Evolutionary conservation across 2,113 vertebrate genomes (phyloP), one percentile per base, ranked within the genome.

Genomic region (Cephalophus harveyi): DNA sequence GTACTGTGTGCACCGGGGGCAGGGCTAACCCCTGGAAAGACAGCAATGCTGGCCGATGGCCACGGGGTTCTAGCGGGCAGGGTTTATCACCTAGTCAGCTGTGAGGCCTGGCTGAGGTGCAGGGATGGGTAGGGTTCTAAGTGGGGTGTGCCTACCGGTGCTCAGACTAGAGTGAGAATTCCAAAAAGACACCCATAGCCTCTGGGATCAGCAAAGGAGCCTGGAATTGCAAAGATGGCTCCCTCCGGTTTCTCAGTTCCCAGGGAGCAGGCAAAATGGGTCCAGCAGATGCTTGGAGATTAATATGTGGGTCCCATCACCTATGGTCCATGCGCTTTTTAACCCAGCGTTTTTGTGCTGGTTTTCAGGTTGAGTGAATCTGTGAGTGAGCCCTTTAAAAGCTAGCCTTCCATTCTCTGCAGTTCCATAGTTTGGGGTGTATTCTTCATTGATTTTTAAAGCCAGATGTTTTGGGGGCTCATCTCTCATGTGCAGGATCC

Each of bases 291-390:
- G 50, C 48, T n/a, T 54, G 21, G 12, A n/a, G 50, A 23, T n/a
- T n/a, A 25, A 50, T 25, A 54, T 6, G 33, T 82, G 30, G 79
- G 33, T 82, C 17, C 50, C 79, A n/a, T 8, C 79, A n/a, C 33
- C 6, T n/a, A 14, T 8, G 33, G 50, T 7, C 50, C 33, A 13
- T 25, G 79, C 3, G n/a, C 2, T 23, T 82, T 54, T n/a, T 52
- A 82, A n/a, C 11, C 19, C 10, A 21, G 52, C 0, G 0, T 7
- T 83, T 83, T 55, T 36, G 52, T 5, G 21, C 33, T 55, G 81
- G 52, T 83, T 55, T 55, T 55, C 52, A 27, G 81, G 52, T 55
- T 54, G 52, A 83, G 52, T 83, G 33, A 83, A 23, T 55, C 28
- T 81, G 33, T 15, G 33, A 55, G 21, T 27, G 33, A 27, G 50